These are phyloP conservation scores for Aphis gossypii DNA, from an alignment of 1,140 invertebrate genomes.

Conservation along the genomic window DNA sequence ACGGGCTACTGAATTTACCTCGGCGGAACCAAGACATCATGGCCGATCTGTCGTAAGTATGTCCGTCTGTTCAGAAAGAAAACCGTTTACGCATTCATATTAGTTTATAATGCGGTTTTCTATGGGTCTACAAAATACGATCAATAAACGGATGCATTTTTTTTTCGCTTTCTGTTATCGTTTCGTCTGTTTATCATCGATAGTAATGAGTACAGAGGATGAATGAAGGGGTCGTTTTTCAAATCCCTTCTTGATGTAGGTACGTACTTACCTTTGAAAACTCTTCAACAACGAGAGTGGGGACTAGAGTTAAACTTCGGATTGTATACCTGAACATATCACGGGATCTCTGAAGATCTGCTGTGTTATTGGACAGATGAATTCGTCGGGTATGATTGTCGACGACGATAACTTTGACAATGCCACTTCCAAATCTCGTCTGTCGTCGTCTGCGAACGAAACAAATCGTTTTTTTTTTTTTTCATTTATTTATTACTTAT, in stretches of 20 bases:
- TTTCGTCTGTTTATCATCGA: neutral
- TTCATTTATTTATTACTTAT: too few relatives aligned
- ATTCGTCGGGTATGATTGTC: constrained; percentile 71
- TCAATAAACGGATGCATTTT: neutral
- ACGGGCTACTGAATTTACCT: constrained; percentile 77
- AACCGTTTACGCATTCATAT: neutral
- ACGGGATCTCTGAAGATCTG: constrained; percentile 83
- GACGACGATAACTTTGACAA: constrained; percentile 60
- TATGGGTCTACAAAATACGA: too few relatives aligned
- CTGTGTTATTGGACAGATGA: constrained; percentile 82
- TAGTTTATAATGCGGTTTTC: too few relatives aligned
- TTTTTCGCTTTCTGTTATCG: neutral
- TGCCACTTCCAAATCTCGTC: constrained; percentile 64
- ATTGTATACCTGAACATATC: constrained; percentile 69
- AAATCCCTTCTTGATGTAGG: neutral
- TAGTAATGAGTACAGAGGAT: too few relatives aligned
- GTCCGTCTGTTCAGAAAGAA: constrained; percentile 71
- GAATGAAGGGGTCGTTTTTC: neutral
- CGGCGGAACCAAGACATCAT: constrained; percentile 79
- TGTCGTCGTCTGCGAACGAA: constrained; percentile 66
- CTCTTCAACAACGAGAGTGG: too few relatives aligned
- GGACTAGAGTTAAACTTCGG: neutral
- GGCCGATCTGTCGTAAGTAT: constrained; percentile 78
- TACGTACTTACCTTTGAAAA: too few relatives aligned
- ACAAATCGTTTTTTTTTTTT: neutral